These are phyloP conservation scores for Coracopsis vasa DNA, from an alignment of 2,113 vertebrate species.

Conservation along the genomic window DNA sequence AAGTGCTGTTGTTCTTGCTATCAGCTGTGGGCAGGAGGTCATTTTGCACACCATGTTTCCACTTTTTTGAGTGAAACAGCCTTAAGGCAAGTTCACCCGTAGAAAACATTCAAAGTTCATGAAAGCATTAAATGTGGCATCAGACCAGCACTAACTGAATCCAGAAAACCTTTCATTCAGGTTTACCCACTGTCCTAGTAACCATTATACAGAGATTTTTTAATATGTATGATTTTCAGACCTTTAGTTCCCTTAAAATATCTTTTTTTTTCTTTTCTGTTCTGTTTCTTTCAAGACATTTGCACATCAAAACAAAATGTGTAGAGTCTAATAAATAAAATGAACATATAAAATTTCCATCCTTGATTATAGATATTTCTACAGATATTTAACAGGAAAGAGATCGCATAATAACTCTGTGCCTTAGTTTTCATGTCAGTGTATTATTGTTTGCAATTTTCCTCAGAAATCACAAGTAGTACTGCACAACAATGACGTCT, in stretches of 20 bases:
- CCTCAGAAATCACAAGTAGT: neutral
- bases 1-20: neutral
- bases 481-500: rapidly evolving
- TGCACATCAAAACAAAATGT: neutral
- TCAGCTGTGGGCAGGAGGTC: neutral
- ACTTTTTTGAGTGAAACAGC: neutral
- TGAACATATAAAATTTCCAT: neutral
- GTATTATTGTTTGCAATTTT: neutral
- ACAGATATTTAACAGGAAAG: neutral
- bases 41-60: neutral
- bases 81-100: neutral
- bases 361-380: neutral
- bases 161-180: neutral
- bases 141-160: neutral
- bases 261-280: neutral
- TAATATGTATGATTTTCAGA: neutral
- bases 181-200: neutral
- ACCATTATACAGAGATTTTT: neutral
- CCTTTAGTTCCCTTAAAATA: neutral
- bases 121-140: neutral
- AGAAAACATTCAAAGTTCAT: neutral
- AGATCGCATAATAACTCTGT: neutral
- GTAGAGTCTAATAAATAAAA: neutral
- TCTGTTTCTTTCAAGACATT: neutral
- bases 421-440: neutral